Percentiles rank a stretch among this genome's conserved stretches.
Conservation (phyloP, 1,140 invertebrate species). For the Lucilia cuprina region DNA sequence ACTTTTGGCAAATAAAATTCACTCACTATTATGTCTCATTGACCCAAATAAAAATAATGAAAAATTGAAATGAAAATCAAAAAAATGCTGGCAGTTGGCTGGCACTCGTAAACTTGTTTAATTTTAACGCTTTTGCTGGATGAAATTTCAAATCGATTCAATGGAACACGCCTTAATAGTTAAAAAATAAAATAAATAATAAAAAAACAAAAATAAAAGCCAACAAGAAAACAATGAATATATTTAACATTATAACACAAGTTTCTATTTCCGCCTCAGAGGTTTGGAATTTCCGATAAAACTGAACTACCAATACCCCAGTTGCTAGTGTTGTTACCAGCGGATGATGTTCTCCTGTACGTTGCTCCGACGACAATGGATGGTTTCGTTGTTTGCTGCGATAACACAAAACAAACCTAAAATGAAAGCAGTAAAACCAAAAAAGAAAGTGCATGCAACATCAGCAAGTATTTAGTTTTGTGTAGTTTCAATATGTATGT, state of each 20-base stretch:
- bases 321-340: not conserved
- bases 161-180: not conserved
- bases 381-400: not conserved
- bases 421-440: not conserved
- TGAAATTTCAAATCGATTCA: not conserved
- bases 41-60: not conserved
- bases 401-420: not conserved
- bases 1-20: not conserved
- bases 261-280: slow-evolving; percentile 24
- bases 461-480: not conserved
- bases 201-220: no score
- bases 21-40: not conserved
- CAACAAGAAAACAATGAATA: not conserved
- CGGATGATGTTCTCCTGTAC: not conserved
- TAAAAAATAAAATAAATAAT: no score
- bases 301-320: not conserved
- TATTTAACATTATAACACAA: not conserved
- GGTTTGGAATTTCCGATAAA: slow-evolving; percentile 7
- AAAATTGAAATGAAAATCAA: not conserved
- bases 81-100: not conserved
- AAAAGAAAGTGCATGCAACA: not conserved
- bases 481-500: not conserved
- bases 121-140: not conserved
- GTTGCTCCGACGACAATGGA: not conserved
- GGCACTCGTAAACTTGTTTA: not conserved